These are phyloP conservation scores for Parnassius glacialis DNA, from an alignment of 2,888 invertebrate genomes.

Conservation along the genomic window DNA sequence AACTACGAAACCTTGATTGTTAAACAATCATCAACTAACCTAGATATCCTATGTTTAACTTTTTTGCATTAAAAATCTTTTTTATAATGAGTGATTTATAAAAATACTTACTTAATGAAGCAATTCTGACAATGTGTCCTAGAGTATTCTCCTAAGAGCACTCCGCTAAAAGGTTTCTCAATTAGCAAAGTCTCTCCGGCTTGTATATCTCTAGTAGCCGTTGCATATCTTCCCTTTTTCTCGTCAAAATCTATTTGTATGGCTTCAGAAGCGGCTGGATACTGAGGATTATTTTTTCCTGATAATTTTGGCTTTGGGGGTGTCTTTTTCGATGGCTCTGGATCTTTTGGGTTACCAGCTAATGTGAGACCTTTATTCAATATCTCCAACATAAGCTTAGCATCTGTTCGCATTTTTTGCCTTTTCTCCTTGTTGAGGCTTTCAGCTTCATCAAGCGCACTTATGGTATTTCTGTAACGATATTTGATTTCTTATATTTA, in stretches of 20 bases:
- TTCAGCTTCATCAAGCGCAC: slow-evolving; percentile 84
- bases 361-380: slow-evolving; percentile 82
- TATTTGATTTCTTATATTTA: not conserved
- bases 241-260: slow-evolving; percentile 83
- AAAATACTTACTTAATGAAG: slow-evolving; percentile 81
- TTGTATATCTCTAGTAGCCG: slow-evolving; percentile 84
- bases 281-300: slow-evolving; percentile 67
- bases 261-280: slow-evolving; percentile 82
- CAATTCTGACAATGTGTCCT: slow-evolving; percentile 87
- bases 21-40: no score
- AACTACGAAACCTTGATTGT: no score
- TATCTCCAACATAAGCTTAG: slow-evolving; percentile 86
- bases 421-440: slow-evolving; percentile 81
- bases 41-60: no score
- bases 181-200: slow-evolving; percentile 87
- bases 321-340: slow-evolving; percentile 56
- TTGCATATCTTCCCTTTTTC: slow-evolving; percentile 86
- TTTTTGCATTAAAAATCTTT: no score
- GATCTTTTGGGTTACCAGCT: slow-evolving; percentile 63
- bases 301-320: slow-evolving; percentile 65
- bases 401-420: slow-evolving; percentile 83
- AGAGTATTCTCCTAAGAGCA: slow-evolving; percentile 84
- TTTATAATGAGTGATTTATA: not conserved
- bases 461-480: slow-evolving; percentile 81
- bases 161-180: slow-evolving; percentile 87